These are phyloP conservation scores for Nothocercus nigrocapillus DNA, from an alignment of 2,113 vertebrate genomes.

Conservation along the genomic window DNA sequence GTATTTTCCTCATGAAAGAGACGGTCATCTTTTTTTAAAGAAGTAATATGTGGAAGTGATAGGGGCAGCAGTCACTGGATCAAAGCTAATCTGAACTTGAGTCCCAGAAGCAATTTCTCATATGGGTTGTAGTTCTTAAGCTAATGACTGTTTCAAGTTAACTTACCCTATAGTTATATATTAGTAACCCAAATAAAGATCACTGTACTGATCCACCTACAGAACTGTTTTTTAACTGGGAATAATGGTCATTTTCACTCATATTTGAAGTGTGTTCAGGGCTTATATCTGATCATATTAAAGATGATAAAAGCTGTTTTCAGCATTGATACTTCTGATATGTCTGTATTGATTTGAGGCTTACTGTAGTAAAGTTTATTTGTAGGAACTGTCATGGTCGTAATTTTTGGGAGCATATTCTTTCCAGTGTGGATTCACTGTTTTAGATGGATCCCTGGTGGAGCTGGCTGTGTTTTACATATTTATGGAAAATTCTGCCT, in stretches of 20 bases:
- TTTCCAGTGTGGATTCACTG: neutral
- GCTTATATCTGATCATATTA: neutral
- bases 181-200: neutral
- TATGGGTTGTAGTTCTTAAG: neutral
- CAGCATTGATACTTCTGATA: neutral
- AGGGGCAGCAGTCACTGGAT: neutral
- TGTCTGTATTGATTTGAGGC: neutral
- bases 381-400: neutral
- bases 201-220: neutral
- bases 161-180: neutral
- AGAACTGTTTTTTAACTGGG: neutral
- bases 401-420: neutral
- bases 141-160: neutral
- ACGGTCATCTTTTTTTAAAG: accelerated
- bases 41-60: neutral
- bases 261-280: neutral
- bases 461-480: neutral
- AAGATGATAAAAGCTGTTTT: neutral
- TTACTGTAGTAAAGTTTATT: neutral
- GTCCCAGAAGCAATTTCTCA: neutral
- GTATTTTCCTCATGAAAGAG: neutral
- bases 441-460: neutral
- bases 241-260: neutral
- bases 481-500: neutral
- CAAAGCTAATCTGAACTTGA: neutral